Evolutionary conservation across 1,140 invertebrate species (phyloP).

Genomic region (Tigriopus japonicus): DNA sequence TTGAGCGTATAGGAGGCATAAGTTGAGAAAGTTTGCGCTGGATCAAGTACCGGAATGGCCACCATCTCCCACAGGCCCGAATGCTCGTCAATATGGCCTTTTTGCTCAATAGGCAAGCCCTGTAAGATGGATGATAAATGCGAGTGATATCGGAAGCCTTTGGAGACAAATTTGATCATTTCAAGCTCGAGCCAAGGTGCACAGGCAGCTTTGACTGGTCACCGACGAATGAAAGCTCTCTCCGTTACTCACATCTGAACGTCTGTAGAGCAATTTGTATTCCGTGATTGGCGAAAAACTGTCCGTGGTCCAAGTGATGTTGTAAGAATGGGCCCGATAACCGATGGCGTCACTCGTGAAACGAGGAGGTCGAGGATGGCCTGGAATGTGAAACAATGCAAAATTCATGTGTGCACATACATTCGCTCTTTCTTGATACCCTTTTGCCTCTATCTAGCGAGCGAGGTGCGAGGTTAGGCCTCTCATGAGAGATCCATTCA

Average conservation of each 20-base stretch:
- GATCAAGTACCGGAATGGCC: not conserved
- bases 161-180: no score
- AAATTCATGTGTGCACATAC: no score
- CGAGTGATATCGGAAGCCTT: no score
- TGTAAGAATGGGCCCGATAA: conserved; percentile 17
- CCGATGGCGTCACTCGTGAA: conserved; percentile 17
- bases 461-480: no score
- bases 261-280: conserved; percentile 17
- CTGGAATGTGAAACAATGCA: no score
- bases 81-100: not conserved
- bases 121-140: not conserved
- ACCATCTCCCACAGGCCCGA: conserved; percentile 14
- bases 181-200: no score
- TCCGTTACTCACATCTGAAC: conserved; percentile 15
- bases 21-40: not conserved
- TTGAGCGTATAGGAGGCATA: conserved; percentile 13
- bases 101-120: conserved; percentile 1
- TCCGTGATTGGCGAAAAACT: conserved; percentile 18
- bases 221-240: no score
- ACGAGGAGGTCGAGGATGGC: conserved; percentile 17
- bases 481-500: no score
- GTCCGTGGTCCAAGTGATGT: conserved; percentile 18
- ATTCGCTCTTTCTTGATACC: no score
- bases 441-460: no score
- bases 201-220: no score